Evolutionary conservation across 2,113 vertebrate genomes (phyloP).

Genomic region (Bubalus kerabau): DNA sequence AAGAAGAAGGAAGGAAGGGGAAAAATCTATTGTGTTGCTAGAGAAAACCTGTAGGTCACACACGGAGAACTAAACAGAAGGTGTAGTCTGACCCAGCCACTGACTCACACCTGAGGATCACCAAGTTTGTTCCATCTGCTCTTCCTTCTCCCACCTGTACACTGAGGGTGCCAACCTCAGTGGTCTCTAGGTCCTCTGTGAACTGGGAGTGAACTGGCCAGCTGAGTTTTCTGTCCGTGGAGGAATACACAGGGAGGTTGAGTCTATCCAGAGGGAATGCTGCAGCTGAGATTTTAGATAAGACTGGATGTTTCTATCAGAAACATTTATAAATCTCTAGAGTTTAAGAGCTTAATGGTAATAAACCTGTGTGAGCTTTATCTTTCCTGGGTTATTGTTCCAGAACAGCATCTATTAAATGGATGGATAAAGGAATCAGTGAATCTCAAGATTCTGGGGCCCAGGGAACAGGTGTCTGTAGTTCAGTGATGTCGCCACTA

Average conservation of each 20-base stretch:
- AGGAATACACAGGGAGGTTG: rapidly evolving
- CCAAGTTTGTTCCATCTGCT: rapidly evolving
- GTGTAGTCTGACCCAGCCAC: rapidly evolving
- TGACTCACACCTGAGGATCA: rapidly evolving
- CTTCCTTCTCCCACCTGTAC: rapidly evolving
- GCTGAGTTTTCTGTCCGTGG: neutral
- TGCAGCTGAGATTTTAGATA: rapidly evolving
- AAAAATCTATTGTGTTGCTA: rapidly evolving
- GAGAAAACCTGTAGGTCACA: neutral
- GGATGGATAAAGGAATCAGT: rapidly evolving
- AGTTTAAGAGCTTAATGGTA: neutral
- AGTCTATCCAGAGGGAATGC: rapidly evolving
- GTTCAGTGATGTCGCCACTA: neutral
- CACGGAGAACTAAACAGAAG: rapidly evolving
- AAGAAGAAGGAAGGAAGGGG: neutral
- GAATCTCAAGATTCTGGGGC: neutral
- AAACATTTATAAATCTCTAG: neutral
- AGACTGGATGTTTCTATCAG: neutral
- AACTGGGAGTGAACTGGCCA: rapidly evolving
- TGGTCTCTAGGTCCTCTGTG: no score
- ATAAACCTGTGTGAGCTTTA: rapidly evolving
- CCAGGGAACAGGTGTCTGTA: neutral
- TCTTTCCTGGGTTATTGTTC: neutral
- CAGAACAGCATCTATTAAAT: neutral
- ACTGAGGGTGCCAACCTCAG: rapidly evolving